These are phyloP conservation scores for Dryobates pubescens DNA, from an alignment of 2,797 vertebrate genomes.

Conservation along the genomic window DNA sequence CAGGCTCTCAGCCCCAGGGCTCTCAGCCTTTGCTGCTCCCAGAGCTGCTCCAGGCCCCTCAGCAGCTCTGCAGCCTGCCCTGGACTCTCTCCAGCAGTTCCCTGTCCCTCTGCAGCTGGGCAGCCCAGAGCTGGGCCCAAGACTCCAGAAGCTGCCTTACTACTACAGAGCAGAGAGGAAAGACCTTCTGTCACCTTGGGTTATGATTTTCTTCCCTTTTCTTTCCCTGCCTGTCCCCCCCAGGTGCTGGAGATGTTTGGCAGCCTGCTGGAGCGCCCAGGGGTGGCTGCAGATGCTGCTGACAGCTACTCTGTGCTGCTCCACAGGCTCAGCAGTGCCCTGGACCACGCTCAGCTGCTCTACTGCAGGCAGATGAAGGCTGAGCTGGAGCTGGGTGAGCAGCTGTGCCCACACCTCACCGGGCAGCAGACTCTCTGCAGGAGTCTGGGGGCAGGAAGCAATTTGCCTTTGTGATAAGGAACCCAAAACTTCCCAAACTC, in stretches of 20 bases:
- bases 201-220: background rate
- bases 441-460: accelerated
- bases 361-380: slow-evolving; percentile 76
- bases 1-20: no score
- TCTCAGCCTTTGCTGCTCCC: no score
- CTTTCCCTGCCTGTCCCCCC: background rate
- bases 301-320: slow-evolving; percentile 82
- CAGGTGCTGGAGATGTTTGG: slow-evolving; percentile 91
- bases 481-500: background rate
- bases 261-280: slow-evolving; percentile 85
- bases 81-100: no score
- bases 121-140: no score
- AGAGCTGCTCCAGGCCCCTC: no score
- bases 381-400: slow-evolving; percentile 80
- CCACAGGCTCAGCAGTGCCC: slow-evolving; percentile 82
- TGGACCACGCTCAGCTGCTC: slow-evolving; percentile 84
- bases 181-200: no score
- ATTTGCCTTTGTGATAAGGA: background rate
- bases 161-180: no score
- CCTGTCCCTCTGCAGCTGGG: no score
- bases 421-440: background rate
- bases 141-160: no score
- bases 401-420: background rate
- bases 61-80: no score
- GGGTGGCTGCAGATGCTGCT: slow-evolving; percentile 78